Percentiles rank a stretch among this genome's conserved stretches.
These are phyloP conservation scores for Paralichthys olivaceus DNA, from an alignment of 2,113 vertebrate genomes.

Conservation along the genomic window DNA sequence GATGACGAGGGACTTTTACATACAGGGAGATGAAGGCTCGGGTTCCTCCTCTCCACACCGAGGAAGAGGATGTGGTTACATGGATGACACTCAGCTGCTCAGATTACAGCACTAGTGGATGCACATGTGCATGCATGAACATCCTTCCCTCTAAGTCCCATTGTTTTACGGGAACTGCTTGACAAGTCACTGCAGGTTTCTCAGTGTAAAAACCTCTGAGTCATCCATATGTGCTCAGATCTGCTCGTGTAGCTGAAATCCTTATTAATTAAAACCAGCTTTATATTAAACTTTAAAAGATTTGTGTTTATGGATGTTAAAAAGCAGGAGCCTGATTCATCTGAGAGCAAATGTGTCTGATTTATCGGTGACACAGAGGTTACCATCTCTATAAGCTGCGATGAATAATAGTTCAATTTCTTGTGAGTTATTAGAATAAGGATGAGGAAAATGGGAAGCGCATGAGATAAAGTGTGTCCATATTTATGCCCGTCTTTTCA, in stretches of 20 bases:
- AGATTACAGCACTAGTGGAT: constrained; percentile 52
- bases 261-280: constrained; percentile 11
- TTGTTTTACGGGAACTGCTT: neutral
- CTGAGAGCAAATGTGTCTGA: constrained; percentile 2
- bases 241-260: constrained; percentile 24
- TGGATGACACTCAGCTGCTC: constrained; percentile 60
- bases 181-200: constrained; percentile 13
- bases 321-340: neutral
- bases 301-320: neutral
- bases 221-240: constrained; percentile 24
- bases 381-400: neutral
- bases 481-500: neutral
- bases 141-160: constrained; percentile 40
- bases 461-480: neutral
- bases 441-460: neutral
- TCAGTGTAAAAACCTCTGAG: constrained; percentile 22
- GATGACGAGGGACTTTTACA: constrained; percentile 71
- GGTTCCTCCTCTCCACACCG: constrained; percentile 54
- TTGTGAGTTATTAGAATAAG: neutral
- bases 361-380: neutral
- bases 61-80: constrained; percentile 72
- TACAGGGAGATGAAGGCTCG: constrained; percentile 51
- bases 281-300: constrained; percentile 6
- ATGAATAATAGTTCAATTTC: constrained; percentile 2
- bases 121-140: constrained; percentile 28